Evolutionary conservation across 2,797 vertebrate species (phyloP).

Genomic region (Eupleurogrammus muticus): DNA sequence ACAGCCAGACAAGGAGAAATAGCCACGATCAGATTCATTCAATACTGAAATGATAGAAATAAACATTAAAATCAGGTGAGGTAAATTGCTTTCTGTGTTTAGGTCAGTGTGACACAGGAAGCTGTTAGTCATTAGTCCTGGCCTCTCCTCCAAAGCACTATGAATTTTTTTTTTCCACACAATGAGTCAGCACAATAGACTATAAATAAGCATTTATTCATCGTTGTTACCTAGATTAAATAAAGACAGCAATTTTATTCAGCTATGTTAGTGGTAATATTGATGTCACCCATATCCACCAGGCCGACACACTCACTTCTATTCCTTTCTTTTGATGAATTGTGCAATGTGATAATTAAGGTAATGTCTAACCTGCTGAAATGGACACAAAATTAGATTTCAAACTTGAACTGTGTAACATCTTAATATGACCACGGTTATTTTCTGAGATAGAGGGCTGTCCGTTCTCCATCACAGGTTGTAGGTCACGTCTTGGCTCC

Average conservation of each 20-base stretch:
- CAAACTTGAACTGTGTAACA: background rate
- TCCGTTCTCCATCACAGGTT: conserved; percentile 41
- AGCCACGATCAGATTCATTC: conserved; percentile 53
- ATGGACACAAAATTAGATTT: background rate
- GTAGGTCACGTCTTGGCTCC: conserved; percentile 50
- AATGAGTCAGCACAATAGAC: conserved; percentile 46
- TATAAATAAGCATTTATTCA: conserved; percentile 35
- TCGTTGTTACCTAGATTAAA: conserved; percentile 30
- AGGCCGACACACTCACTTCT: too few relatives aligned
- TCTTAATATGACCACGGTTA: background rate
- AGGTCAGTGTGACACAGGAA: conserved; percentile 55
- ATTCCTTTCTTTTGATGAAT: too few relatives aligned
- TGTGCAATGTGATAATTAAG: background rate
- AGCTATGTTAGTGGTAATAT: background rate
- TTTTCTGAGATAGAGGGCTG: conserved; percentile 20
- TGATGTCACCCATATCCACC: conserved; percentile 8
- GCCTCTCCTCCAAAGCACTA: conserved; percentile 39
- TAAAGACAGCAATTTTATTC: conserved; percentile 1
- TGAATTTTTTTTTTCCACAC: conserved; percentile 22
- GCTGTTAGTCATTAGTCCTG: conserved; percentile 45
- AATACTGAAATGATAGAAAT: conserved; percentile 47
- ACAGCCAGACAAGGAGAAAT: conserved; percentile 22
- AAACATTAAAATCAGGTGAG: conserved; percentile 45
- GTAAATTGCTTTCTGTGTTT: conserved; percentile 59
- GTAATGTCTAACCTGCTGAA: background rate